A percentile compares a stretch with the other conserved stretches of the same genome.
Evolutionary conservation across 2,113 vertebrate species (phyloP).

Genomic region (Lagenorhynchus albirostris): DNA sequence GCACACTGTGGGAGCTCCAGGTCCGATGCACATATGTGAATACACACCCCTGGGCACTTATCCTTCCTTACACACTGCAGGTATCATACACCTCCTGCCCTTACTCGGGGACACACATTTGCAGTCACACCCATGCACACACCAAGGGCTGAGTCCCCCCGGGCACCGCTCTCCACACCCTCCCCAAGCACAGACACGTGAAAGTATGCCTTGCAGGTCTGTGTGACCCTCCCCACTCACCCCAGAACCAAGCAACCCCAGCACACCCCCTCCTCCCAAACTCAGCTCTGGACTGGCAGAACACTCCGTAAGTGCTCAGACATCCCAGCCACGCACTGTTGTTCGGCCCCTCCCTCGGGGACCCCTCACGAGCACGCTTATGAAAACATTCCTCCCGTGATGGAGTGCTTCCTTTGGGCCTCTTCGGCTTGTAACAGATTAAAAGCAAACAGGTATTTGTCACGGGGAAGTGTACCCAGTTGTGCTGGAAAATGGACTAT

Average conservation of each 20-base stretch:
- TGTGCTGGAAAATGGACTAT: constrained; percentile 80
- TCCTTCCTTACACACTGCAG: not conserved
- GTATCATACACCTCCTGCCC: not conserved
- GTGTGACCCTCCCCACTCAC: not conserved
- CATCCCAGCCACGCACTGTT: rapidly evolving
- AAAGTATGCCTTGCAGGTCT: rapidly evolving
- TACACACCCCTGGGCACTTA: rapidly evolving
- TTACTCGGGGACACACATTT: rapidly evolving
- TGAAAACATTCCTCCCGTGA: constrained; percentile 42
- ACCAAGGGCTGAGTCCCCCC: not conserved
- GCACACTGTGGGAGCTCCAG: not conserved
- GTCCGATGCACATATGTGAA: rapidly evolving
- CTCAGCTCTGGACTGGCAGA: rapidly evolving
- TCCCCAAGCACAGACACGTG: not conserved
- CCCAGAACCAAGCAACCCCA: rapidly evolving
- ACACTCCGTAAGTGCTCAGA: not conserved
- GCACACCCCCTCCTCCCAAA: not conserved
- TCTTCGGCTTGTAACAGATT: constrained; percentile 78
- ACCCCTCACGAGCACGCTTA: not conserved
- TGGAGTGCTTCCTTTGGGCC: constrained; percentile 68
- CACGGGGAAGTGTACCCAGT: constrained; percentile 73
- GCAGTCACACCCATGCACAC: not conserved
- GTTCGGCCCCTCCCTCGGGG: rapidly evolving
- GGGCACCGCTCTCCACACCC: rapidly evolving
- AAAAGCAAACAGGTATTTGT: constrained; percentile 78